A percentile compares a stretch with the other conserved stretches of the same genome.
phyloP scores from a whole-genome alignment of 2,888 invertebrate genomes.

The Acanthosoma haemorrhoidale region DNA sequence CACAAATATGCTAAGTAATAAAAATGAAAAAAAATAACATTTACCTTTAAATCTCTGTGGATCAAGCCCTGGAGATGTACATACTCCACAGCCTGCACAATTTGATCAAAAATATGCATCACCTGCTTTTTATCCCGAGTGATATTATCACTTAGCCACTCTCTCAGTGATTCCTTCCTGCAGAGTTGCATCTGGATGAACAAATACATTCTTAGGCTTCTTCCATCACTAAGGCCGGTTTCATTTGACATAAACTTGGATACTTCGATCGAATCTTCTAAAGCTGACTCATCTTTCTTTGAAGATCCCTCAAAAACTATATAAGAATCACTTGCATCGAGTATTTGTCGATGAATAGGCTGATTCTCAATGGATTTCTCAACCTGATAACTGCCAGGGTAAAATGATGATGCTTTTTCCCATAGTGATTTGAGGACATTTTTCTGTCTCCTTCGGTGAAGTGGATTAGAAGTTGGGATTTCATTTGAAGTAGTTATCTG shows the following conservation, averaged over 20 bases:
- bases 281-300: slow-evolving; percentile 15
- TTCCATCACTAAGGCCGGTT: neutral
- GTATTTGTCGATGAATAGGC: neutral
- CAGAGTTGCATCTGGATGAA: slow-evolving; percentile 99
- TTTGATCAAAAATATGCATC: slow-evolving; percentile 75
- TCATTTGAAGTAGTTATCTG: slow-evolving; percentile 39
- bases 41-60: slow-evolving; percentile 91
- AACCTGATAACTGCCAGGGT: slow-evolving; percentile 24
- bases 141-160: slow-evolving; percentile 71
- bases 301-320: slow-evolving; percentile 49
- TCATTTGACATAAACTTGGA: slow-evolving; percentile 2
- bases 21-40: no score
- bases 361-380: slow-evolving; percentile 7
- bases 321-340: slow-evolving; percentile 47
- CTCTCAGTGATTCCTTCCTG: slow-evolving; percentile 76
- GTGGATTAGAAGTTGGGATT: slow-evolving; percentile 19
- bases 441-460: slow-evolving; percentile 24
- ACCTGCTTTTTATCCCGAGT: slow-evolving; percentile 48
- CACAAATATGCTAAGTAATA: no score
- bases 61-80: slow-evolving; percentile 89
- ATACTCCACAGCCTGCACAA: slow-evolving; percentile 91
- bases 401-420: slow-evolving; percentile 36
- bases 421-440: slow-evolving; percentile 35
- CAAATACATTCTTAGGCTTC: slow-evolving; percentile 59
- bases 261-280: neutral